Base-by-base conservation (phyloP, 2,797 vertebrate species). In the Sebastes matsubarae region DNA sequence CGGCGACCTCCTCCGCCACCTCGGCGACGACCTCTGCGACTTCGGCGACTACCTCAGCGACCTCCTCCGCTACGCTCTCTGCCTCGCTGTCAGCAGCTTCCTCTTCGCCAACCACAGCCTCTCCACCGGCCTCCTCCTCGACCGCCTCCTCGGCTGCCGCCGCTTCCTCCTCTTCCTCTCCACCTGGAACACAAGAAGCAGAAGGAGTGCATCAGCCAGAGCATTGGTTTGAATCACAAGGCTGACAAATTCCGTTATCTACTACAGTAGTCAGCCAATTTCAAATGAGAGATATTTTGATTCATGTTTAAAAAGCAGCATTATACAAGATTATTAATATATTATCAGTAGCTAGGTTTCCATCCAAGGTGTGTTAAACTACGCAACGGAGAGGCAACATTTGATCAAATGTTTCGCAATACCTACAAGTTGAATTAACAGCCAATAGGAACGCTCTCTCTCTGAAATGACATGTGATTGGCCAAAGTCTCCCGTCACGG, bases 131-230 rank as follows among this genome's bases (percentile, higher is more conserved):
- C 8, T 65, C 83, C 50, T 42, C 88, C 42, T 42, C 88, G 0
- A 68, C 80, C 0, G 16, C 70, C 68, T 79, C 86, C 16, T 72
- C 79, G 1, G 46, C 75, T 0, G 24, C 57, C n/a, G 52, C 64
- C 46, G 6, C 68, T 12, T 10, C 76, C 57, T 68, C 82, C 32
- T 75, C 74, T 52, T 88, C 81, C 66, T 89, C 87, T 63, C 14
- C 82, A 0, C 50, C 93, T 93, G 76, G 4, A 84, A 83, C 34
- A 84, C 30, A 85, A 70, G 60, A 54, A 72, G 6, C 57, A 71
- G 18, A 20, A 20, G 5, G 2, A 25, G 20, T 34, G 5, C 1
- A 2, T 81, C 1, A 65, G 64, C 7, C 5, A 5, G 4, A 13
- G 61, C 11, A 61, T 0, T 36, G 6, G 57, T 61, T 70, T 11